phyloP scores from a whole-genome alignment of 2,797 vertebrate genomes.

The Mormyrops boulengeri region DNA sequence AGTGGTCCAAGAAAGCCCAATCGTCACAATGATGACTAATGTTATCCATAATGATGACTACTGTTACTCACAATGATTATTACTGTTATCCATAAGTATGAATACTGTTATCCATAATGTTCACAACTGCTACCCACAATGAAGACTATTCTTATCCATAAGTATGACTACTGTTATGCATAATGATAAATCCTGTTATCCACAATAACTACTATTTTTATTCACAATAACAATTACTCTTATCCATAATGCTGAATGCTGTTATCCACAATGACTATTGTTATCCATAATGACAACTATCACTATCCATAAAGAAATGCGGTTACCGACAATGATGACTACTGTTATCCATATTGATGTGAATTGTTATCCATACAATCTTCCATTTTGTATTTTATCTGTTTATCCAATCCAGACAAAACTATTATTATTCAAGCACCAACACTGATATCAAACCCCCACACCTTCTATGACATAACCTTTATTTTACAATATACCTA shows the following conservation, averaged over 20 bases:
- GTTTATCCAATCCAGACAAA: neutral
- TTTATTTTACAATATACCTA: neutral
- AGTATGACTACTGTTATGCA: neutral
- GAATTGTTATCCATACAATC: neutral
- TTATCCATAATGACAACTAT: neutral
- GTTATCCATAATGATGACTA: neutral
- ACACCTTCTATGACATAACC: neutral
- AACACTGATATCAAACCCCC: neutral
- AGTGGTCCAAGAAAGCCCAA: neutral
- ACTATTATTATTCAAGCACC: neutral
- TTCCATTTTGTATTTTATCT: neutral
- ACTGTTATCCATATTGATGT: neutral
- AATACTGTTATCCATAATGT: neutral
- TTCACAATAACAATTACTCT: neutral
- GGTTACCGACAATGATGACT: neutral
- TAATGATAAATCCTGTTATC: neutral
- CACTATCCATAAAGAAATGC: neutral
- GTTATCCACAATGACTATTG: neutral
- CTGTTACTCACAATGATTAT: neutral
- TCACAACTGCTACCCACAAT: neutral
- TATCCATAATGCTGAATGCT: neutral
- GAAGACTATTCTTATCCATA: neutral
- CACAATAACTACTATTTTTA: neutral
- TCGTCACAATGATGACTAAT: neutral
- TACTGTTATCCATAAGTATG: neutral